Percentiles rank a stretch among this genome's conserved stretches.
Conservation (phyloP, 1,140 invertebrate species). For the Drosophila mauritiana region DNA sequence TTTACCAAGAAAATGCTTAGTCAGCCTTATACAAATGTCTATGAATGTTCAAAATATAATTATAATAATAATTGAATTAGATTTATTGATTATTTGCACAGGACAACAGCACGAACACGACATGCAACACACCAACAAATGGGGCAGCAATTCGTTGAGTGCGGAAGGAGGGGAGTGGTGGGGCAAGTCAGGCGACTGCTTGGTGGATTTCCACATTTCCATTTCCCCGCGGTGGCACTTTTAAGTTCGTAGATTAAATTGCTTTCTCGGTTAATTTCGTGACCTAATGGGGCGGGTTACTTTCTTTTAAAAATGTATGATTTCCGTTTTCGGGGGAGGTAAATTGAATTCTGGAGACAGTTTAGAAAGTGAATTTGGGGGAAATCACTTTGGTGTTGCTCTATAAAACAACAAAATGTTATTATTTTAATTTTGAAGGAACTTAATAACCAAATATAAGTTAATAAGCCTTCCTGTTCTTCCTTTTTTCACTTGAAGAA, state of each 20-base stretch:
- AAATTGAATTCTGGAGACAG: slow-evolving; percentile 3
- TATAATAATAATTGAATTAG: slow-evolving; percentile 84
- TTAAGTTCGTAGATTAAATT: slow-evolving; percentile 18
- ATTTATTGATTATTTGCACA: slow-evolving; percentile 83
- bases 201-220: no score
- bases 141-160: slow-evolving; percentile 38
- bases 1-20: slow-evolving; percentile 83
- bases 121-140: slow-evolving; percentile 45
- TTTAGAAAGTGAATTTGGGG: no score
- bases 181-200: slow-evolving; percentile 5
- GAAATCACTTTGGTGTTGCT: no score
- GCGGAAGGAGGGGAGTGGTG: no score
- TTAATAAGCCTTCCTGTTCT: no score
- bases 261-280: slow-evolving; percentile 26
- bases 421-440: no score
- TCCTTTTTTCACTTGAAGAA: no score
- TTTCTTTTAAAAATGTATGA: slow-evolving; percentile 23
- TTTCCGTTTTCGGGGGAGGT: neutral
- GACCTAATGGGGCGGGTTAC: slow-evolving; percentile 23
- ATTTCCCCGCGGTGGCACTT: slow-evolving; percentile 24
- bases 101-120: slow-evolving; percentile 52
- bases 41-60: slow-evolving; percentile 84
- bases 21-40: slow-evolving; percentile 83
- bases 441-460: no score
- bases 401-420: no score